Percentiles rank a stretch among this genome's conserved stretches.
phyloP scores from a whole-genome alignment of 1,140 invertebrate genomes.

The Belonocnema kinseyi region DNA sequence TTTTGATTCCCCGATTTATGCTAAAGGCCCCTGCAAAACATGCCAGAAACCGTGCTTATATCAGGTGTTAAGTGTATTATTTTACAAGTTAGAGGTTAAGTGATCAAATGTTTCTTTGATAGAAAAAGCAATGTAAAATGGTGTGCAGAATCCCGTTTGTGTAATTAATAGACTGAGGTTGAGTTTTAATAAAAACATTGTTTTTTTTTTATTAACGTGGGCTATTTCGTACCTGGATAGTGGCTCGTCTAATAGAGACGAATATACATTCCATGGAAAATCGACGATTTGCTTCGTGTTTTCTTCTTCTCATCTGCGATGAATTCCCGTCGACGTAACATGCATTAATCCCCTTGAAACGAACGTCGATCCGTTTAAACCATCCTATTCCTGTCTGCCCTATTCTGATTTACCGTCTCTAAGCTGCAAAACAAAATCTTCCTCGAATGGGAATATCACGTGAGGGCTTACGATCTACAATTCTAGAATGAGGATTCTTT shows the following conservation, averaged over 20 bases:
- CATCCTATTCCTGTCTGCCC: neutral
- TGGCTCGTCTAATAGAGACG: neutral
- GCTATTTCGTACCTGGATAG: neutral
- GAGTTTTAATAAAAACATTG: slow-evolving; percentile 7
- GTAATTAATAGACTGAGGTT: neutral
- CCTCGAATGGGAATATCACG: neutral
- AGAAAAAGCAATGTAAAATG: neutral
- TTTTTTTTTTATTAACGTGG: too few relatives aligned
- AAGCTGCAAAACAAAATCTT: slow-evolving; percentile 18
- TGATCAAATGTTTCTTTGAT: neutral
- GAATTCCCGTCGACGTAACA: slow-evolving; percentile 14
- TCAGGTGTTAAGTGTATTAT: too few relatives aligned
- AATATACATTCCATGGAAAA: slow-evolving; percentile 1
- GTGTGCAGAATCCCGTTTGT: neutral
- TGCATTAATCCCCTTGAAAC: slow-evolving; percentile 23
- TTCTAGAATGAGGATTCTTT: neutral
- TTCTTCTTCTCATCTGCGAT: neutral
- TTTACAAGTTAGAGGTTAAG: too few relatives aligned
- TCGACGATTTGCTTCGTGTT: neutral
- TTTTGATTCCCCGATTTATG: too few relatives aligned
- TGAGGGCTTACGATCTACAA: neutral
- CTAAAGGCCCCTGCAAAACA: too few relatives aligned
- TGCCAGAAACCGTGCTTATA: too few relatives aligned
- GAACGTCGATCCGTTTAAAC: slow-evolving; percentile 17
- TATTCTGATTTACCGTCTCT: neutral